These are phyloP conservation scores for Clarias gariepinus DNA, from an alignment of 2,113 vertebrate species.

Conservation along the genomic window DNA sequence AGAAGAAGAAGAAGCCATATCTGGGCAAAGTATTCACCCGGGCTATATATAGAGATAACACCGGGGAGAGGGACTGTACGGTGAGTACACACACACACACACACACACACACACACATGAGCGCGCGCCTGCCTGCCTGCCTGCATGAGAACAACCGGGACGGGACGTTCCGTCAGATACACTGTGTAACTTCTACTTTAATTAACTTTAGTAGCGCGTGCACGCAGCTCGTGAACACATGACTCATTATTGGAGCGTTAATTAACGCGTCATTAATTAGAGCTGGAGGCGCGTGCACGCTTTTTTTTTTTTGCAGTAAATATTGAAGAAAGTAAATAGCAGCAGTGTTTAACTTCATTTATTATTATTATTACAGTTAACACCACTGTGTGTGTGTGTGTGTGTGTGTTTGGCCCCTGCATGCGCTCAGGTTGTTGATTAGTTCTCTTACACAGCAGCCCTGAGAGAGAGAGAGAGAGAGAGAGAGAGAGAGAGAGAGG, in stretches of 20 bases:
- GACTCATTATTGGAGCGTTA: neutral
- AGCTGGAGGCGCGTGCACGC: neutral
- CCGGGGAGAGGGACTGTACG: constrained; percentile 65
- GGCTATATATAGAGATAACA: constrained; percentile 75
- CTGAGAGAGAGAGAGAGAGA: too few relatives aligned
- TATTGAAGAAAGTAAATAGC: too few relatives aligned
- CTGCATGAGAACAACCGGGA: neutral
- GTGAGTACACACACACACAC: constrained; percentile 13
- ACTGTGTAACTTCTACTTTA: too few relatives aligned
- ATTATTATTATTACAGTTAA: too few relatives aligned
- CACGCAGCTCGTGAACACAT: too few relatives aligned
- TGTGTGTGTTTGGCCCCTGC: neutral
- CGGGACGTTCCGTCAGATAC: neutral
- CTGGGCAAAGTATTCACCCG: constrained; percentile 86
- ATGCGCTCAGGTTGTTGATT: too few relatives aligned
- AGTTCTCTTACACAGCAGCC: too few relatives aligned
- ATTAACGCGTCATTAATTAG: neutral
- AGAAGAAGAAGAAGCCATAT: constrained; percentile 74
- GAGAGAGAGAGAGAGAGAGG: too few relatives aligned
- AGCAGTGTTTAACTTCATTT: too few relatives aligned
- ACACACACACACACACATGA: neutral
- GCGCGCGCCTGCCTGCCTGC: too few relatives aligned
- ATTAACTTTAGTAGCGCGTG: neutral
- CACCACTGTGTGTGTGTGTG: neutral
- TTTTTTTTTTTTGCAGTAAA: too few relatives aligned